phyloP scores from a whole-genome alignment of 2,797 vertebrate species.

The Naso thynnoides region DNA sequence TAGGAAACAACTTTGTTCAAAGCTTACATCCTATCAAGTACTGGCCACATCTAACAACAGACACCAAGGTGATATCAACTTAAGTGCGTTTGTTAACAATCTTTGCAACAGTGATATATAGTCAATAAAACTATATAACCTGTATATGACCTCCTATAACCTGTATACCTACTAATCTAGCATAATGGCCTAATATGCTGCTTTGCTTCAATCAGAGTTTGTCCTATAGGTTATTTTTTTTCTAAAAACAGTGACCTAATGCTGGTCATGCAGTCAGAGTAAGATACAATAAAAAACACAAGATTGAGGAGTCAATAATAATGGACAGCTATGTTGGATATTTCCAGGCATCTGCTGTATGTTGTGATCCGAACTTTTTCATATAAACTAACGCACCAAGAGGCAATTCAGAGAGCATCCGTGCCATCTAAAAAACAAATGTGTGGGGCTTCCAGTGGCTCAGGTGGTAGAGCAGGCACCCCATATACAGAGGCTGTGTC shows the following conservation, averaged over 20 bases:
- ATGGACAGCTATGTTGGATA: not conserved
- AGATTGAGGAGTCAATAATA: not conserved
- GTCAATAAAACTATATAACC: not conserved
- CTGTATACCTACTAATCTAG: not conserved
- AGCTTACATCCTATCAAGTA: constrained; percentile 37
- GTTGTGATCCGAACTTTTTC: constrained; percentile 1
- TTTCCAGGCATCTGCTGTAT: constrained; percentile 4
- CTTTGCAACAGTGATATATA: not conserved
- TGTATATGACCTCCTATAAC: too few species aligned
- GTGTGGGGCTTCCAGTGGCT: too few species aligned
- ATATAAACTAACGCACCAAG: not conserved
- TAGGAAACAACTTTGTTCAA: constrained; percentile 57
- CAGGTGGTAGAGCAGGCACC: too few species aligned
- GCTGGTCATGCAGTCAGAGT: not conserved
- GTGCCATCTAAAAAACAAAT: constrained; percentile 2
- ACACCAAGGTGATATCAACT: constrained; percentile 16
- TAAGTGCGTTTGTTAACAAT: constrained; percentile 3
- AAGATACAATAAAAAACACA: not conserved
- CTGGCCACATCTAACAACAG: constrained; percentile 21
- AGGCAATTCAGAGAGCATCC: not conserved
- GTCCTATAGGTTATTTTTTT: constrained; percentile 6
- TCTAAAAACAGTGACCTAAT: constrained; percentile 11
- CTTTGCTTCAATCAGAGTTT: constrained; percentile 17
- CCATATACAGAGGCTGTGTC: too few species aligned
- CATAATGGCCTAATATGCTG: not conserved